These are phyloP conservation scores for Callimico goeldii DNA, from an alignment of 2,797 vertebrate species.

Conservation along the genomic window DNA sequence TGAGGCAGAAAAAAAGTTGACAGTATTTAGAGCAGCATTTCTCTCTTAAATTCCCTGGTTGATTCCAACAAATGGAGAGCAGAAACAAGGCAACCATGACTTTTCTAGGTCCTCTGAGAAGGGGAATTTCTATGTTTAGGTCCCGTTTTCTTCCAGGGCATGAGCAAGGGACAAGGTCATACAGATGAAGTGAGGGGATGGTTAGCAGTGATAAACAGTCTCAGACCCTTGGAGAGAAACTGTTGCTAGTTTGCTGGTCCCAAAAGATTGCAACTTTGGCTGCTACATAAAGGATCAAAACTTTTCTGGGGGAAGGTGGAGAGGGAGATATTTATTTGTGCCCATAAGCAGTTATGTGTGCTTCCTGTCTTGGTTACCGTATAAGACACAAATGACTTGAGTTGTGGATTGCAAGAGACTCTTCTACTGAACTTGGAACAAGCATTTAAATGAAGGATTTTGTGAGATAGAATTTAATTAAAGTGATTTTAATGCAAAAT, in stretches of 20 bases:
- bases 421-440: neutral
- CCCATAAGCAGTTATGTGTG: neutral
- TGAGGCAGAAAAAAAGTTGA: neutral
- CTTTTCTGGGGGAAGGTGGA: rapidly evolving
- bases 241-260: rapidly evolving
- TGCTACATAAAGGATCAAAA: rapidly evolving
- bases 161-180: rapidly evolving
- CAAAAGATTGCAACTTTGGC: too few species aligned
- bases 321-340: neutral
- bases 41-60: neutral
- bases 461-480: neutral
- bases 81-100: neutral
- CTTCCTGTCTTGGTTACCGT: neutral
- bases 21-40: neutral
- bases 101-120: neutral
- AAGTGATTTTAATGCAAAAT: neutral
- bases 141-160: neutral
- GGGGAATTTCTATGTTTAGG: too few species aligned
- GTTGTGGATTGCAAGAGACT: neutral
- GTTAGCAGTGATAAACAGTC: too few species aligned
- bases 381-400: neutral
- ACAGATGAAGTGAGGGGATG: neutral
- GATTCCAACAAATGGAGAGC: neutral
- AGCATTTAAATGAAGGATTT: neutral
- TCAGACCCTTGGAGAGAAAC: neutral